A percentile compares a stretch with the other conserved stretches of the same genome.
Conservation (phyloP, 2,888 invertebrate genomes). For the Drosophila anceps region DNA sequence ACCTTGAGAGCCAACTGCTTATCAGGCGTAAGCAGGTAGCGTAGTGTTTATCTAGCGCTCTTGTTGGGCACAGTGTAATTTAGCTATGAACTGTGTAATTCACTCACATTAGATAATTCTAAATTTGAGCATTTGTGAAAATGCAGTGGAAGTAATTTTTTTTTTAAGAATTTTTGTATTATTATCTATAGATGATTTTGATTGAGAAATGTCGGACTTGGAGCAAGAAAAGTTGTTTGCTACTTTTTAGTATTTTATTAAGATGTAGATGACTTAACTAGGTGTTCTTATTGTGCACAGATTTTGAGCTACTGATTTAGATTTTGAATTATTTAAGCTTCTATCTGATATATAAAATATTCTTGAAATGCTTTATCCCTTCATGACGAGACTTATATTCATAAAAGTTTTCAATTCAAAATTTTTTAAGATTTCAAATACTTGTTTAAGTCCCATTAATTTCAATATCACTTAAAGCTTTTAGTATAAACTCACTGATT, state of each 20-base stretch:
- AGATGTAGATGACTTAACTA: no score
- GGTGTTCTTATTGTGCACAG: not conserved
- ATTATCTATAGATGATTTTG: not conserved
- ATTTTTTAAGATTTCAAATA: not conserved
- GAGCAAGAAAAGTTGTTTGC: not conserved
- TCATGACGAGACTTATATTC: no score
- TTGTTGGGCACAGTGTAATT: not conserved
- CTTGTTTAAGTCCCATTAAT: no score
- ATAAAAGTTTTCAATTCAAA: no score
- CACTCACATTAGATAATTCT: not conserved
- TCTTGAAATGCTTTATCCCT: no score
- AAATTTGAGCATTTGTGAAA: not conserved
- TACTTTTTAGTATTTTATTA: no score
- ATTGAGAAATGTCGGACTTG: not conserved
- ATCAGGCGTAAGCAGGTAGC: slow-evolving; percentile 20
- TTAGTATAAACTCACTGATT: not conserved
- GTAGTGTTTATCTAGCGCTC: not conserved
- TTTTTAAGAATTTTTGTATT: not conserved
- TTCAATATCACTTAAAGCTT: not conserved
- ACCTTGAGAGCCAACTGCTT: slow-evolving; percentile 3
- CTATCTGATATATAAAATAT: no score
- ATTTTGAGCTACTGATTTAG: not conserved
- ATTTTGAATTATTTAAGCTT: not conserved
- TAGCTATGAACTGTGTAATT: not conserved
- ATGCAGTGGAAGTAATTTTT: not conserved